phyloP scores from a whole-genome alignment of 2,113 vertebrate species.

The Pithys albifrons region DNA sequence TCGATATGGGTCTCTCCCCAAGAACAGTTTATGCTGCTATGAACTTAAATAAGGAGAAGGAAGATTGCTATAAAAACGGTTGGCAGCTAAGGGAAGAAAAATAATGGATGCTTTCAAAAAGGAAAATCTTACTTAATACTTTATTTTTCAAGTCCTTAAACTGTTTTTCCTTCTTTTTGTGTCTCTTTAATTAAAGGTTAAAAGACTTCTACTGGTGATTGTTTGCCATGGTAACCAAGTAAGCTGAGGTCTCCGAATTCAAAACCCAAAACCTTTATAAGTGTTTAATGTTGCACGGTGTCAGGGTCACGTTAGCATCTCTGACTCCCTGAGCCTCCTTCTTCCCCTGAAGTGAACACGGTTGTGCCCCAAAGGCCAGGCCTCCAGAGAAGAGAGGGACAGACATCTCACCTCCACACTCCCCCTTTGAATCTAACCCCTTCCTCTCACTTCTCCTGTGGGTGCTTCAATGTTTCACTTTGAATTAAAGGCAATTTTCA shows the following conservation, averaged over 20 bases:
- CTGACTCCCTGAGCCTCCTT: not conserved
- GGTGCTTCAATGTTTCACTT: not conserved
- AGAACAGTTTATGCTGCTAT: not conserved
- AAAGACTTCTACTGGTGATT: constrained; percentile 49
- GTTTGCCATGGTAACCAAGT: constrained; percentile 64
- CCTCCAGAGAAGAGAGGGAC: not conserved
- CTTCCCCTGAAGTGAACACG: not conserved
- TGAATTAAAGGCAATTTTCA: not conserved
- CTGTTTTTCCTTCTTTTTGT: constrained; percentile 51
- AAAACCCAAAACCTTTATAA: constrained; percentile 45
- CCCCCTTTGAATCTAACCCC: not conserved
- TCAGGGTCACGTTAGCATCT: not conserved
- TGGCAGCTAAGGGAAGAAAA: not conserved
- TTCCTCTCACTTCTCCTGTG: not conserved
- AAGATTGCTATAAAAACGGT: constrained; percentile 3
- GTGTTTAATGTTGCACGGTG: not conserved
- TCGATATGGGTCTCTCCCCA: not conserved
- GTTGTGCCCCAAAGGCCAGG: not conserved
- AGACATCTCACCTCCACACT: not conserved
- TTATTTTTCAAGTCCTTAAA: constrained; percentile 54
- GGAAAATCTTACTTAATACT: constrained; percentile 27
- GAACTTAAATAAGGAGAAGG: constrained; percentile 12
- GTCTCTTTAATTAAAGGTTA: constrained; percentile 67
- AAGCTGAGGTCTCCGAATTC: constrained; percentile 33
- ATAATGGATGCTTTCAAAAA: constrained; percentile 31